Percentiles rank a stretch among this genome's conserved stretches.
phyloP scores from a whole-genome alignment of 2,888 invertebrate genomes.

The Lasioglossum figueresi region DNA sequence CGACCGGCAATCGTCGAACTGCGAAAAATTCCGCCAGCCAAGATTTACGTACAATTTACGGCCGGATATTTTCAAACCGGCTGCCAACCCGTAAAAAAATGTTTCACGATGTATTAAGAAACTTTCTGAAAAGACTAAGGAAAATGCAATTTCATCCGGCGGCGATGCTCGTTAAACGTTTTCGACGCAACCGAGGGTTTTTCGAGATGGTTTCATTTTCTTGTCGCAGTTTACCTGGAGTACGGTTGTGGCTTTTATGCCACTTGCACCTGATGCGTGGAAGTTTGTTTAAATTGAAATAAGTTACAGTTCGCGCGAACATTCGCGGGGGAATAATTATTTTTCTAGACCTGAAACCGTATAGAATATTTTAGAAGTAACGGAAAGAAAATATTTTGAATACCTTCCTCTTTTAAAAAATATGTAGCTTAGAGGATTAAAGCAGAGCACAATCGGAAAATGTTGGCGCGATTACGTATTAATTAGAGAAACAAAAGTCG shows the following conservation, averaged over 20 bases:
- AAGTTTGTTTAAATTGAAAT: neutral
- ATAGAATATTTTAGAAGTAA: too few relatives aligned
- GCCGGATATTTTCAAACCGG: neutral
- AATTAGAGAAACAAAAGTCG: too few relatives aligned
- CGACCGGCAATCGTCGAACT: neutral
- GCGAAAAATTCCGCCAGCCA: conserved; percentile 1
- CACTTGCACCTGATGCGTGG: neutral
- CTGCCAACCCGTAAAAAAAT: conserved; percentile 1
- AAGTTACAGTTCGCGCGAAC: neutral
- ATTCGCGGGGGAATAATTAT: neutral
- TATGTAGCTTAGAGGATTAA: too few relatives aligned
- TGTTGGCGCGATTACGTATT: too few relatives aligned
- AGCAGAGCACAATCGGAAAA: too few relatives aligned
- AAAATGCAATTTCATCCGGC: neutral
- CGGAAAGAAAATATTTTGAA: too few relatives aligned
- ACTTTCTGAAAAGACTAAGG: neutral
- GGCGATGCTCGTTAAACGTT: conserved; percentile 2
- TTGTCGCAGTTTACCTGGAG: neutral
- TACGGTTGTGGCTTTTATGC: neutral
- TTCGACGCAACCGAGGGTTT: neutral
- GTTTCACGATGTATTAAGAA: conserved; percentile 9
- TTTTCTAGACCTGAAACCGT: neutral
- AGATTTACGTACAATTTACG: conserved; percentile 8
- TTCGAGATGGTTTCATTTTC: neutral
- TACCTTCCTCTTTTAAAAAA: too few relatives aligned